Percentiles rank a stretch among this genome's conserved stretches.
Conservation (phyloP, 2,888 invertebrate genomes). For the Eurytoma adleriae region DNA sequence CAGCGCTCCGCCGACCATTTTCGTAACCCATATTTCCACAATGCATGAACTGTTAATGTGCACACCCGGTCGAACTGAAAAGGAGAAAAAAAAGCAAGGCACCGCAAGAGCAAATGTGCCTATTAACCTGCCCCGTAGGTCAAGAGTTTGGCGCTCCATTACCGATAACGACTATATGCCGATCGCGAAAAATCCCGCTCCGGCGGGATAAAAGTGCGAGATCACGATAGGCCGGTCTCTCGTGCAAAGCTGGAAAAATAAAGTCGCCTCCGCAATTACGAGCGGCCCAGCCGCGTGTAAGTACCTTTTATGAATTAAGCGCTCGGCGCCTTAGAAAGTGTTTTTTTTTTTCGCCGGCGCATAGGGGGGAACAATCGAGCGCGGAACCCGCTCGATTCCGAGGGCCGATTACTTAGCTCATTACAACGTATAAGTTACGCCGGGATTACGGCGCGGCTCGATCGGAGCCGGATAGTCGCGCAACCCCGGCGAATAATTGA, state of each 20-base stretch:
- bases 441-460: constrained; percentile 19
- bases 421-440: constrained; percentile 22
- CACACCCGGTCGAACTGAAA: too few species aligned
- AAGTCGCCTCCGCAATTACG: constrained; percentile 8
- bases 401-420: constrained; percentile 38
- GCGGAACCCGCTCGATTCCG: constrained; percentile 27
- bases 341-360: background rate
- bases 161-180: background rate
- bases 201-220: background rate
- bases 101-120: too few species aligned
- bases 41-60: too few species aligned
- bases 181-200: constrained; percentile 28
- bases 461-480: constrained; percentile 12
- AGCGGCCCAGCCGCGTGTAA: background rate
- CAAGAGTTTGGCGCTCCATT: too few species aligned
- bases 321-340: background rate
- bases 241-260: background rate
- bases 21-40: too few species aligned
- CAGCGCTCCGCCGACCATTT: too few species aligned
- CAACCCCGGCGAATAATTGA: constrained; percentile 16
- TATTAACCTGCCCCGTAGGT: too few species aligned
- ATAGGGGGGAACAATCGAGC: constrained; percentile 4
- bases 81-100: too few species aligned
- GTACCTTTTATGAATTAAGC: constrained; percentile 18
- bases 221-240: background rate